Base-by-base conservation (phyloP, 2,113 vertebrate genomes). In the Mugil cephalus region DNA sequence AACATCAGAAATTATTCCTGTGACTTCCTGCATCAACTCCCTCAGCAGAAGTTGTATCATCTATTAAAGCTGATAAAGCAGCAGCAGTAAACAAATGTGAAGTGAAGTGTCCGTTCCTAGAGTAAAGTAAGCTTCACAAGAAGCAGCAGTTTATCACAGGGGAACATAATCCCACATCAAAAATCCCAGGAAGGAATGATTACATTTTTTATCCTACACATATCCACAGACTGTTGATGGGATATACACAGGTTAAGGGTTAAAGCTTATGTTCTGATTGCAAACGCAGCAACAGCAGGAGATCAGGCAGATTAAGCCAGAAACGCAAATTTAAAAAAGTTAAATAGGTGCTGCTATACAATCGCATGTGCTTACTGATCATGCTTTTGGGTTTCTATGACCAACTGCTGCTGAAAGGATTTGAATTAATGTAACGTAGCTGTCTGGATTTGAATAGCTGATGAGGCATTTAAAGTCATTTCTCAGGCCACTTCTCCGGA, bases 141-240 rank as follows among this genome's bases (percentile, higher is more conserved):
- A 61, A 17, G 73, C 65, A 69, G 69, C 19, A 69, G 55, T 35
- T 83, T 74, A 72, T 42, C 53, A 10, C 63, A 79, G 47, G 56
- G 53, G 52, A 77, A 69, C 66, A 40, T 86, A 89, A 90, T 88
- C 82, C 72, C 51, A 74, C 51, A 73, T 51, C 45, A 78, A 80
- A 74, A 60, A 76, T 66, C 43, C 68, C 10, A 80, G 60, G 59
- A 56, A 46, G 46, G 55, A 84, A 83, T 82, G 84, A 86, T 81
- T 88, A 84, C 66, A 81, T 84, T 68, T 81, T 82, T 67, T 65
- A 79, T 81, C 72, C 79, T 66, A 63, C 50, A 73, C 53, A 77
- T 66, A 77, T 69, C 21, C 40, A 39, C 1, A 8, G n/a, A 66
- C 42, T 17, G 56, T 70, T 61, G 13, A 73, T 12, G 10, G 18